Conservation (phyloP, 2,797 vertebrate species). For the Eidolon dupreanum region DNA sequence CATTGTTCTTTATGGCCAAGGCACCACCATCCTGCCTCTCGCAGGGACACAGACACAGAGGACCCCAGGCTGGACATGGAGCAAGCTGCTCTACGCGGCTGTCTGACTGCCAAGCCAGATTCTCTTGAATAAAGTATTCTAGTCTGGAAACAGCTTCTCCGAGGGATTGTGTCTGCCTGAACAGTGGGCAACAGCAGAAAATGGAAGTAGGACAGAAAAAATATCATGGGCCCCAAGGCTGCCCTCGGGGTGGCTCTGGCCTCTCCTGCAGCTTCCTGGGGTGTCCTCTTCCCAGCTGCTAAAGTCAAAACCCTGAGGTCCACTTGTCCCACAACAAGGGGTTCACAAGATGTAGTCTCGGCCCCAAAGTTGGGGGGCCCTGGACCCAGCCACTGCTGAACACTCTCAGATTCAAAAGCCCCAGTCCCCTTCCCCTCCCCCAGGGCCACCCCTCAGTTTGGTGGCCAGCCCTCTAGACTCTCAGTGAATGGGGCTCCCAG, state of each 20-base stretch:
- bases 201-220: not conserved
- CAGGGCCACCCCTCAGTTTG: not conserved
- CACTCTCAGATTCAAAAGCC: constrained; percentile 25
- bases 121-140: constrained; percentile 81
- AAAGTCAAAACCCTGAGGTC: not conserved
- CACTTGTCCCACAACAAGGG: accelerated
- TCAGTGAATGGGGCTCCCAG: not conserved
- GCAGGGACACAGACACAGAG: constrained; percentile 23
- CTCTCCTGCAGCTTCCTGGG: not conserved
- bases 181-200: not conserved
- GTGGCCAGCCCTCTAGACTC: not conserved
- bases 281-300: not conserved
- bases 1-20: not conserved
- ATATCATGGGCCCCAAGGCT: not conserved
- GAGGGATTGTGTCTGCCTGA: not conserved
- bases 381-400: not conserved
- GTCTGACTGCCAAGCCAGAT: constrained; percentile 66
- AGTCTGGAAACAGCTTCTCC: constrained; percentile 49
- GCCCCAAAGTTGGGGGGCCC: not conserved
- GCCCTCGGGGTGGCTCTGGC: not conserved
- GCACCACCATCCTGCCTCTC: not conserved
- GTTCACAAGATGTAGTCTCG: not conserved
- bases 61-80: not conserved
- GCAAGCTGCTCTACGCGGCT: not conserved
- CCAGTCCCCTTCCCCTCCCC: not conserved